Evolutionary conservation across 2,797 vertebrate species (phyloP), one percentile per base, ranked within the genome.

Genomic region (Lagocephalus sceleratus): DNA sequence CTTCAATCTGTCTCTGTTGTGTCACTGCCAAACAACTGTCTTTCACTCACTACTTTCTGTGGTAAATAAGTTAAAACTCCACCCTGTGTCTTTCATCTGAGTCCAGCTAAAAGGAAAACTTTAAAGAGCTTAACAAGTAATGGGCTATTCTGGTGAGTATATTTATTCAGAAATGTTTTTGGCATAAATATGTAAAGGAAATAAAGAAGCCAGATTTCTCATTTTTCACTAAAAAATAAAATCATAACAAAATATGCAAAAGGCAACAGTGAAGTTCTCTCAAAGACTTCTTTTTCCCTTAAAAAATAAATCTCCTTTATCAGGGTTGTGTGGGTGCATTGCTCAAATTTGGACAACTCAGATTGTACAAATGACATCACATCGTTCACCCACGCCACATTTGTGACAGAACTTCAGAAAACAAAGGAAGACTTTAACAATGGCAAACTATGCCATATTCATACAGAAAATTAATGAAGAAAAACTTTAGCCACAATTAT

Each of bases 271-370:
- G 40, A 42, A 7, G 16, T 9, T n/a, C 40, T 39, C 12, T 42
- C 17, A 38, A 35, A 23, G n/a, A 38, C 39, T 10, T 11, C 22
- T 15, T 47, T 7, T 17, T 21, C 21, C 11, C 32, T 14, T 35
- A 35, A 35, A 35, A 35, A 3, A 14, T 45, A n/a, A 20, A 20
- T 45, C 48, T 20, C 7, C 22, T 17, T 53, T 6, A 29, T 29
- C 35, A 32, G 43, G 35, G 22, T 23, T 32, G 51, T n/a, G 45
- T 54, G 45, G 44, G 38, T 20, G 16, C 17, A 25, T 32, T 20
- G 20, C 40, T 60, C 21, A 29, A 6, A 29, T 41, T 60, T 19
- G 10, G 19, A 11, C 21, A 20, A 53, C 43, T 46, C 20, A 29
- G n/a, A 39, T 12, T 23, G 17, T 14, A 7, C 5, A 25, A 11